These are phyloP conservation scores for Microplitis demolitor DNA, from an alignment of 1,140 invertebrate species.

Conservation along the genomic window DNA sequence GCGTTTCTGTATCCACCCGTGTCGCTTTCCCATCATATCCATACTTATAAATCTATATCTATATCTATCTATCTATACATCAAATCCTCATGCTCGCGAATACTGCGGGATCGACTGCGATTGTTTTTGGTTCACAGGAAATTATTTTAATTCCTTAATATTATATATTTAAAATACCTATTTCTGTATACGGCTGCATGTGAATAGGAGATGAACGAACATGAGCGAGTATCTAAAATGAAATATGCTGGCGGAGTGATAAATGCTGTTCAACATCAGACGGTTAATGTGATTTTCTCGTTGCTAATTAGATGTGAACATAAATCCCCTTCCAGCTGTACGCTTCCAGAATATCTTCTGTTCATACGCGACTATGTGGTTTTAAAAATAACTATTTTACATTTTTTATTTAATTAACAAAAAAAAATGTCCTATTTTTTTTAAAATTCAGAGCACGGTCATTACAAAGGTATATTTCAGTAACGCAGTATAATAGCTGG, in stretches of 20 bases:
- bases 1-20: conserved; percentile 12
- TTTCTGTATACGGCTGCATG: neutral
- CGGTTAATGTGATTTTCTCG: neutral
- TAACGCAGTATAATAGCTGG: too few species aligned
- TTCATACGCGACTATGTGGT: too few species aligned
- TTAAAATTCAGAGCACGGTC: too few species aligned
- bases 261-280: neutral
- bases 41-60: neutral
- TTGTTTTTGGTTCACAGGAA: too few species aligned
- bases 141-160: too few species aligned
- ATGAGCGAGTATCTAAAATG: neutral
- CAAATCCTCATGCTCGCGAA: neutral
- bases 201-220: too few species aligned
- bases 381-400: too few species aligned
- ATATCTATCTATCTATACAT: neutral
- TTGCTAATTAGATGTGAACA: neutral
- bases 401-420: too few species aligned
- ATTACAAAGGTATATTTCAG: too few species aligned
- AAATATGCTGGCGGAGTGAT: neutral
- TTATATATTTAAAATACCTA: too few species aligned
- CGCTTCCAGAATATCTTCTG: too few species aligned
- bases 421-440: too few species aligned
- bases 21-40: conserved; percentile 36
- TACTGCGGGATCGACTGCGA: neutral
- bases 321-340: neutral